A percentile compares a stretch with the other conserved stretches of the same genome.
These are phyloP conservation scores for Pteromalus puparum DNA, from an alignment of 1,140 invertebrate genomes.

Conservation along the genomic window DNA sequence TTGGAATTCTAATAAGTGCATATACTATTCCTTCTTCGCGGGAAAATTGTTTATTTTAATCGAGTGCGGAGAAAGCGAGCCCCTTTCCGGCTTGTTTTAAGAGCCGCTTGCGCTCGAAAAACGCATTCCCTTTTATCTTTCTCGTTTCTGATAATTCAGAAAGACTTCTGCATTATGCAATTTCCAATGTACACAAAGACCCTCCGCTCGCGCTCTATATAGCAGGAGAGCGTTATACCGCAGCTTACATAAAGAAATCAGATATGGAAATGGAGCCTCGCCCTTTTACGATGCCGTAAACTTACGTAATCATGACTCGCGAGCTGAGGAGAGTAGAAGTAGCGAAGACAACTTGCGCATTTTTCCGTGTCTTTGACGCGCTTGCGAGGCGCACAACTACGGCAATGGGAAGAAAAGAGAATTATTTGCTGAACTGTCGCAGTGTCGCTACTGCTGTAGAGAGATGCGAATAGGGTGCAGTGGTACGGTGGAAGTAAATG, in stretches of 20 bases:
- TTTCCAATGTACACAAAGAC: conserved; percentile 25
- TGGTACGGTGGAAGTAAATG: too few relatives aligned
- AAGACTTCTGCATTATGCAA: conserved; percentile 32
- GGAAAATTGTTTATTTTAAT: conserved; percentile 28
- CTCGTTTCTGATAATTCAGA: conserved; percentile 17
- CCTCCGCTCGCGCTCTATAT: neutral
- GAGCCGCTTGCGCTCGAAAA: neutral
- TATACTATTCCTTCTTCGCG: neutral
- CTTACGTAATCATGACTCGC: conserved; percentile 37
- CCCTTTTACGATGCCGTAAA: conserved; percentile 18
- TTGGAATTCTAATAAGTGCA: neutral
- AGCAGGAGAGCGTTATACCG: neutral
- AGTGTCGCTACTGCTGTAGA: neutral
- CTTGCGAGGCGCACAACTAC: neutral
- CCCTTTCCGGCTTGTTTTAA: conserved; percentile 1
- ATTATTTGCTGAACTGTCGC: neutral
- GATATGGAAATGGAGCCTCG: conserved; percentile 38
- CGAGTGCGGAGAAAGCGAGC: neutral
- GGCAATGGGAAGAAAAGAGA: neutral
- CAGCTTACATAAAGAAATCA: conserved; percentile 44
- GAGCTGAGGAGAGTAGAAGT: neutral
- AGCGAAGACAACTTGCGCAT: neutral
- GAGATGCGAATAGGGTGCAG: too few relatives aligned
- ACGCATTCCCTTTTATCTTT: conserved; percentile 22
- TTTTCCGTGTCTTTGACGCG: neutral